Conservation (phyloP, 2,888 invertebrate genomes). For the Agapostemon virescens region DNA sequence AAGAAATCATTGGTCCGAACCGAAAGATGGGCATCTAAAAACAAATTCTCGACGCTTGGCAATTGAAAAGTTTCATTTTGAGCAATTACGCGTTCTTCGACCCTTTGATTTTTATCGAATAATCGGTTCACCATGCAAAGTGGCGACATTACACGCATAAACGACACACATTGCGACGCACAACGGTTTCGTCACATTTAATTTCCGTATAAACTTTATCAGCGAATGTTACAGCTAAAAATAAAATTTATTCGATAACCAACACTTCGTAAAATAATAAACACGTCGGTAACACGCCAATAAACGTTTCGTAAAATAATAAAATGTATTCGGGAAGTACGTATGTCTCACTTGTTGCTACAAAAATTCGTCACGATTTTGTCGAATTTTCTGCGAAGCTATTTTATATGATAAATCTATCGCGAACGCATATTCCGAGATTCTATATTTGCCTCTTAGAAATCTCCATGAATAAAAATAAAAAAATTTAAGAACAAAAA, state of each 20-base stretch:
- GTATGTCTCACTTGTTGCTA: neutral
- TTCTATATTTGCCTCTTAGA: neutral
- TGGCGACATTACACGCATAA: neutral
- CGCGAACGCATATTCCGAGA: too few species aligned
- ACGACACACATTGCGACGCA: neutral
- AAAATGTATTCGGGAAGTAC: neutral
- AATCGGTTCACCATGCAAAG: neutral
- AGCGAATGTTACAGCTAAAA: neutral
- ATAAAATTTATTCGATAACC: neutral
- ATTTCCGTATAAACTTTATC: neutral
- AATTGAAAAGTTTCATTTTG: slow-evolving; percentile 49
- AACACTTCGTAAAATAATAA: too few species aligned
- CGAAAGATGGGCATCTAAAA: slow-evolving; percentile 19
- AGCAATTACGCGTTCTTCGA: slow-evolving; percentile 52
- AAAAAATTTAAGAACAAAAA: too few species aligned
- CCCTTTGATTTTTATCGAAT: neutral
- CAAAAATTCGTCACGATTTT: neutral
- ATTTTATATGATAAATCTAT: too few species aligned
- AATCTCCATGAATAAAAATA: neutral
- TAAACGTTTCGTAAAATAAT: neutral
- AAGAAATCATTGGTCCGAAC: slow-evolving; percentile 22
- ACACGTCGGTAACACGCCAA: too few species aligned
- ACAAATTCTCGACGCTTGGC: slow-evolving; percentile 21
- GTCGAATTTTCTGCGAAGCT: too few species aligned
- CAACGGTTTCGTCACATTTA: neutral